Evolutionary conservation across 2,888 invertebrate genomes (phyloP).

Genomic region (Pyrochroa serraticornis): DNA sequence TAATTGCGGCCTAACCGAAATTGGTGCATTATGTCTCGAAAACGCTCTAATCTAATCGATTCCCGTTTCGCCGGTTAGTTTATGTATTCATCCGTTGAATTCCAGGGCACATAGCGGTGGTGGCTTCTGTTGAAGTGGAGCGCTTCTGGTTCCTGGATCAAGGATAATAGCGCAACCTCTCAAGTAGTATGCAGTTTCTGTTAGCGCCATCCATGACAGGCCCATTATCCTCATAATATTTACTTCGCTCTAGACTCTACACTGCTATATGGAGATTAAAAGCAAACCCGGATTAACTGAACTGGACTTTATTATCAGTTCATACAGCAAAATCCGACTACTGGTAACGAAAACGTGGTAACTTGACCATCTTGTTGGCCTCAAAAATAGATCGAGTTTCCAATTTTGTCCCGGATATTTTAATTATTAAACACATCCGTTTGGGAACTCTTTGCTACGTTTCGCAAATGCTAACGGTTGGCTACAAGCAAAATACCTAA

Average conservation of each 20-base stretch:
- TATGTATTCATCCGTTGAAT: constrained; percentile 29
- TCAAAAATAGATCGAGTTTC: too few relatives aligned
- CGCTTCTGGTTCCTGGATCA: constrained; percentile 9
- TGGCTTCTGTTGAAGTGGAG: constrained; percentile 26
- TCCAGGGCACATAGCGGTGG: constrained; percentile 16
- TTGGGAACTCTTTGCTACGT: too few relatives aligned
- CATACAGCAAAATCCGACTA: constrained; percentile 14
- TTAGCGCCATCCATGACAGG: constrained; percentile 32
- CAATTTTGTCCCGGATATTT: too few relatives aligned
- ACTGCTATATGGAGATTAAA: constrained; percentile 30
- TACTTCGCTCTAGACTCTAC: constrained; percentile 25
- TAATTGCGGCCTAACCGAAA: not conserved
- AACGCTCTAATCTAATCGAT: constrained; percentile 2
- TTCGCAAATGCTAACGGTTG: too few relatives aligned
- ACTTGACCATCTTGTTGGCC: too few relatives aligned
- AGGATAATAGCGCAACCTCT: not conserved
- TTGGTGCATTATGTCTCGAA: not conserved
- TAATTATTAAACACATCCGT: too few relatives aligned
- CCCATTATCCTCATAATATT: constrained; percentile 33
- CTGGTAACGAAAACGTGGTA: too few relatives aligned
- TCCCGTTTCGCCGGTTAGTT: constrained; percentile 16
- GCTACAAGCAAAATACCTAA: too few relatives aligned
- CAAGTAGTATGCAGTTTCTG: constrained; percentile 35
- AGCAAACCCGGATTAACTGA: constrained; percentile 29
- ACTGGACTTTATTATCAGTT: constrained; percentile 31